These are phyloP conservation scores for Diplolepis rosae DNA, from an alignment of 2,888 invertebrate genomes.

Conservation along the genomic window DNA sequence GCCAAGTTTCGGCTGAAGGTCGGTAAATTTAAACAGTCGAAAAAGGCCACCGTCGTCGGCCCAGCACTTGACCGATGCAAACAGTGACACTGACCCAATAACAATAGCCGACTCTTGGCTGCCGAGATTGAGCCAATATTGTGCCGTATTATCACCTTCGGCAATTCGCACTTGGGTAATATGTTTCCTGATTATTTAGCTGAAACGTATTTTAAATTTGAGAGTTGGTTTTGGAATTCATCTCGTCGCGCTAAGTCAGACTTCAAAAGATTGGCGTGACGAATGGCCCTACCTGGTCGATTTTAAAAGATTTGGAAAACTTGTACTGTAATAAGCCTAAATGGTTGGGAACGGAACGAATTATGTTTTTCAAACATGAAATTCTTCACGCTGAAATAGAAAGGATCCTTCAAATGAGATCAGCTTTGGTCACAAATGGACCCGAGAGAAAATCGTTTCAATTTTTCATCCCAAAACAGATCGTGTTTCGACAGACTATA, in stretches of 20 bases:
- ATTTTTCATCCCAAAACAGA: conserved; percentile 50
- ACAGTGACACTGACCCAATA: too few relatives aligned
- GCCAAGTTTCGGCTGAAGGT: too few relatives aligned
- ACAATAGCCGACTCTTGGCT: too few relatives aligned
- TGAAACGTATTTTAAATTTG: not conserved
- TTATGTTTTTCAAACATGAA: conserved; percentile 59
- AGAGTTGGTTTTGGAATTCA: not conserved
- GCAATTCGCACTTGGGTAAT: too few relatives aligned
- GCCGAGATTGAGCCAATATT: too few relatives aligned
- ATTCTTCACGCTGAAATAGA: conserved; percentile 45
- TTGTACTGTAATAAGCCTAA: conserved; percentile 10
- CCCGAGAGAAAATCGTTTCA: conserved; percentile 48
- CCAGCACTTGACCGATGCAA: too few relatives aligned
- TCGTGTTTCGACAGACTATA: not conserved
- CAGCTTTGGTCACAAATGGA: conserved; percentile 35
- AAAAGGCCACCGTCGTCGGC: too few relatives aligned
- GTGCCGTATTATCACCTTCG: too few relatives aligned
- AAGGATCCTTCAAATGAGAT: conserved; percentile 20
- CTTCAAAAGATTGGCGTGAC: conserved; percentile 48
- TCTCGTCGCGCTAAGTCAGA: conserved; percentile 6
- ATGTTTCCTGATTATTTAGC: too few relatives aligned
- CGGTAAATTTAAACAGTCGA: too few relatives aligned
- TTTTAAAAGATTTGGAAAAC: conserved; percentile 51
- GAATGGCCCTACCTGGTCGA: conserved; percentile 52
- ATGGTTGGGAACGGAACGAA: conserved; percentile 55